phyloP scores from a whole-genome alignment of 2,888 invertebrate species.

The Nomada fabriciana region DNA sequence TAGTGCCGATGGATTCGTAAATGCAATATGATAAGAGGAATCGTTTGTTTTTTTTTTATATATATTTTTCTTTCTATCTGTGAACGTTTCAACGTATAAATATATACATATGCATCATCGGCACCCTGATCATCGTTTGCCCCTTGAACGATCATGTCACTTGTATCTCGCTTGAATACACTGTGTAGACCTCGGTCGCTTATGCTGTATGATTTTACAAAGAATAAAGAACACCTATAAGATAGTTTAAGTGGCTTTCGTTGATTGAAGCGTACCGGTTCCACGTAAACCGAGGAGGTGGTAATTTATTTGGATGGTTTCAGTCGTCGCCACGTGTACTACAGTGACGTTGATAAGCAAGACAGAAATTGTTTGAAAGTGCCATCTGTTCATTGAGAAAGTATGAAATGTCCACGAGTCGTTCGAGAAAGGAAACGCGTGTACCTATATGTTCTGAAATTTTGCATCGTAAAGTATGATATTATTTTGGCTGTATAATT shows the following conservation, averaged over 20 bases:
- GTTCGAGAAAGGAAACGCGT: constrained; percentile 24
- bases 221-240: constrained; percentile 77
- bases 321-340: not conserved
- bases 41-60: not conserved
- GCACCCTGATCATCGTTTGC: constrained; percentile 46
- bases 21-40: not conserved
- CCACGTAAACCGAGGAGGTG: not conserved
- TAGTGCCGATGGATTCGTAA: constrained; percentile 18
- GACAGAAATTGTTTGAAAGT: not conserved
- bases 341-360: not conserved
- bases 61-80: not conserved
- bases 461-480: constrained; percentile 24
- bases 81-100: not conserved
- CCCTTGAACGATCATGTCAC: constrained; percentile 64
- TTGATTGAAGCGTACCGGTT: constrained; percentile 30
- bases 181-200: constrained; percentile 77
- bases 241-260: constrained; percentile 53
- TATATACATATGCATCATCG: not conserved
- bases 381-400: constrained; percentile 4
- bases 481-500: constrained; percentile 79
- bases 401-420: constrained; percentile 5
- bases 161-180: constrained; percentile 73
- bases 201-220: constrained; percentile 81
- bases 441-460: constrained; percentile 25
- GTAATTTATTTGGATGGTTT: constrained; percentile 6